A percentile compares a stretch with the other conserved stretches of the same genome.
phyloP scores from a whole-genome alignment of 92 coral and sea anemone species.

The Actinernus sp. region DNA sequence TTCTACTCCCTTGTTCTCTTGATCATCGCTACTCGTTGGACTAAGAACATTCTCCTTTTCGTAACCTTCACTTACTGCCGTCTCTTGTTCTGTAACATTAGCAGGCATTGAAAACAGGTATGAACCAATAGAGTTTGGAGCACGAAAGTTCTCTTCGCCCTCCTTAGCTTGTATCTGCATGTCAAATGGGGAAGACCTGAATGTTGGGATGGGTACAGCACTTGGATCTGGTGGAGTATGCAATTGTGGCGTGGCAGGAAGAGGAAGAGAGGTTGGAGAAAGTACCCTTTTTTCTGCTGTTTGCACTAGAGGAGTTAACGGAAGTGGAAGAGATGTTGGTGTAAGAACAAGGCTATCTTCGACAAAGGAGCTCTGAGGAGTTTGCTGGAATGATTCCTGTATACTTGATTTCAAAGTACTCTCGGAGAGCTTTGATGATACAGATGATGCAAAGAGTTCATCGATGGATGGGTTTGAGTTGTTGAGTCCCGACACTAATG shows the following conservation, averaged over 20 bases:
- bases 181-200: conserved; percentile 48
- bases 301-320: conserved; percentile 63
- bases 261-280: conserved; percentile 49
- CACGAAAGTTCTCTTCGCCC: neutral
- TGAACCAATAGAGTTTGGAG: neutral
- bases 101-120: no score
- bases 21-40: neutral
- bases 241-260: conserved; percentile 36
- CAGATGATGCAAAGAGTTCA: conserved; percentile 72
- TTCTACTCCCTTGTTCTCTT: neutral
- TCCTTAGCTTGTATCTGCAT: conserved; percentile 14
- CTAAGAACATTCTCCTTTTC: neutral
- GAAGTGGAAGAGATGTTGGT: conserved; percentile 86
- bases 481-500: conserved; percentile 78
- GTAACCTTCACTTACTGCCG: no score
- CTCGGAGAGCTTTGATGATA: conserved; percentile 84
- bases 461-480: conserved; percentile 68
- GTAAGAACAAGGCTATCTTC: conserved; percentile 55
- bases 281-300: neutral
- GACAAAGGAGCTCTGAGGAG: conserved; percentile 64
- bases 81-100: no score
- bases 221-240: conserved; percentile 52
- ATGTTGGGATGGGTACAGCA: conserved; percentile 58
- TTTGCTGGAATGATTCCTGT: conserved; percentile 30
- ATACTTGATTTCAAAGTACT: conserved; percentile 74